Percentiles rank a stretch among this genome's conserved stretches.
phyloP scores from a whole-genome alignment of 1,140 invertebrate genomes.

The Tetramorium parvispinum region DNA sequence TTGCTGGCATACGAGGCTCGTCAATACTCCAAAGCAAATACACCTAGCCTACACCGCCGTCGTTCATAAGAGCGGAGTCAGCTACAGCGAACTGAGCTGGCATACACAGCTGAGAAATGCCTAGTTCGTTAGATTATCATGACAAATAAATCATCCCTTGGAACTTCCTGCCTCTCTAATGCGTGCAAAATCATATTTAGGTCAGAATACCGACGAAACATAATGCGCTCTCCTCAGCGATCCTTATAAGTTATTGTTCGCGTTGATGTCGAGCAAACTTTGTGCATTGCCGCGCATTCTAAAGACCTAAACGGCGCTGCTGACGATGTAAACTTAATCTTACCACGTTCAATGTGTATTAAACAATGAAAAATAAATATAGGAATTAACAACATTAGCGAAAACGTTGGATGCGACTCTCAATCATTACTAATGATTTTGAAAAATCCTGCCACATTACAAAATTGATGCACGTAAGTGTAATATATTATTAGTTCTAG shows the following conservation, averaged over 20 bases:
- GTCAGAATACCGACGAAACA: not conserved
- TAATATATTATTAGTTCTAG: not conserved
- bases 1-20: constrained; percentile 22
- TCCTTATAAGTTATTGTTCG: constrained; percentile 12
- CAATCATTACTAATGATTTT: constrained; percentile 25
- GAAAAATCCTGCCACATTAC: not conserved
- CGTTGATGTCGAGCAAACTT: not conserved
- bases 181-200: constrained; percentile 9
- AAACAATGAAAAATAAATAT: not conserved
- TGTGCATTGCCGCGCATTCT: not conserved
- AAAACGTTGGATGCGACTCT: not conserved
- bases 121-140: constrained; percentile 7
- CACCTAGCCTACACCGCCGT: constrained; percentile 14
- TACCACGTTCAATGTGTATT: not conserved
- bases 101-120: constrained; percentile 9
- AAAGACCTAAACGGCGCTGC: not conserved
- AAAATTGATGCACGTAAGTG: not conserved
- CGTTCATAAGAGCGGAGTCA: constrained; percentile 33
- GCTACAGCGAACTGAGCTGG: not conserved
- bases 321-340: not conserved
- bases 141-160: constrained; percentile 24
- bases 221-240: not conserved
- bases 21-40: constrained; percentile 46
- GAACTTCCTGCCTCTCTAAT: constrained; percentile 22
- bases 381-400: not conserved